Base-by-base conservation (phyloP, 2,797 vertebrate species). In the Lagocephalus sceleratus region DNA sequence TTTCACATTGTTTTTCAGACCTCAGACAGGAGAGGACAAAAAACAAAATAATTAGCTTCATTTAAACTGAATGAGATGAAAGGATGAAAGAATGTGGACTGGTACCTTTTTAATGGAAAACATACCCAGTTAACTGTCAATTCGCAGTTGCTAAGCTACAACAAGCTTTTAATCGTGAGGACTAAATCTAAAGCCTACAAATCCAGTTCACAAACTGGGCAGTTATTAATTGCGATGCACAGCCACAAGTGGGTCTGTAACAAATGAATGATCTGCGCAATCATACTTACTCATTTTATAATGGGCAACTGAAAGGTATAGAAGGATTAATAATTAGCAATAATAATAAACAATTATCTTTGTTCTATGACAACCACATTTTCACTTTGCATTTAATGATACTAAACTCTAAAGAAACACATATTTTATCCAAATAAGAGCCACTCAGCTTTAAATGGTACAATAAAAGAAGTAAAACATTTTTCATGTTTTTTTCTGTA, bases 401-500 rank as follows among this genome's bases (percentile, higher is more conserved):
- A 53, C 45, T 10, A 25, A 35, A 35, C 32, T 14, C 29, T 29
- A 25, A 25, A 35, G 3, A 35, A 35, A 35, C 32, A 12, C 10
- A 35, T 35, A 35, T 35, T 35, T 14, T 35, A 35, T 12, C 11
- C 51, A 45, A 47, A 38, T 61, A 59, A 61, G 40, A 70, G 23
- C 21, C 58, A 8, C 48, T 44, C 51, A 48, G 25, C 45, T 68
- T 41, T 68, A 74, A 76, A 75, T 68, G 67, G 5, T 19, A 47
- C 16, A 42, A 15, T 50, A 57, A 59, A 73, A 75, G 50, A 71
- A 38, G 44, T 62, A 53, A 81, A 63, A 67, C 44, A 69, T 29
- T 42, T 43, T 29, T 42, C 40, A 59, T 57, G 63, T 54, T 3
- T 39, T 53, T 66, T 64, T 45, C 40, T 20, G 60, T 46, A 53